Evolutionary conservation across 2,113 vertebrate species (phyloP).

Genomic region (Equus quagga): DNA sequence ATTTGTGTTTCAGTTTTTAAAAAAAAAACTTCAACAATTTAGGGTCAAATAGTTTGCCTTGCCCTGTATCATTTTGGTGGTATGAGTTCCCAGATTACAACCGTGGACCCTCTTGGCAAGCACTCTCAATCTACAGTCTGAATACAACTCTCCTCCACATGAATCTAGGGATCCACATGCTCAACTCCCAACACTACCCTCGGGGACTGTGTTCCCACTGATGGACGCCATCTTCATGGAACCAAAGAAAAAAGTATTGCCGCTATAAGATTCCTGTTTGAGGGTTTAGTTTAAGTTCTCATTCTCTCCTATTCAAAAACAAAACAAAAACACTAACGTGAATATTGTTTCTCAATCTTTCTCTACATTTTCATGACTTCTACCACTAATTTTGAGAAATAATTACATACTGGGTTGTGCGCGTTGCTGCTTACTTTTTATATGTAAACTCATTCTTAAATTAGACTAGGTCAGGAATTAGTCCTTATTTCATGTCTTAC

Average conservation of each 20-base stretch:
- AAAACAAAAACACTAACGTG: neutral
- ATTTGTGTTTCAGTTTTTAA: neutral
- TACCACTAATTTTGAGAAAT: neutral
- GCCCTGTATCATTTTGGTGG: neutral
- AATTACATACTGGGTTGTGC: neutral
- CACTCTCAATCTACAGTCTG: neutral
- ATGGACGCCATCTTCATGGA: neutral
- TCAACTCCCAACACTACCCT: neutral
- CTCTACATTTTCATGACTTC: neutral
- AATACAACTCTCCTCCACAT: neutral
- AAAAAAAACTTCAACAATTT: neutral
- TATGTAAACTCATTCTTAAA: neutral
- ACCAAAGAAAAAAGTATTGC: neutral
- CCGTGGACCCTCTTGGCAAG: neutral
- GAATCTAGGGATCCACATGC: neutral
- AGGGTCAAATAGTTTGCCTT: neutral
- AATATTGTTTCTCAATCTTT: neutral
- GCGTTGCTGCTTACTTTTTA: neutral
- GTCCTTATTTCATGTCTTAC: neutral
- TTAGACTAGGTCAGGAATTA: neutral
- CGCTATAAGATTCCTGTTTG: neutral
- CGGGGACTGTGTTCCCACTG: neutral
- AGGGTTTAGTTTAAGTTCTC: neutral
- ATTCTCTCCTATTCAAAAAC: neutral
- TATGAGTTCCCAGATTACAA: neutral